A percentile compares a stretch with the other conserved stretches of the same genome.
Evolutionary conservation across 2,113 vertebrate genomes (phyloP).

Genomic region (Vidua macroura): DNA sequence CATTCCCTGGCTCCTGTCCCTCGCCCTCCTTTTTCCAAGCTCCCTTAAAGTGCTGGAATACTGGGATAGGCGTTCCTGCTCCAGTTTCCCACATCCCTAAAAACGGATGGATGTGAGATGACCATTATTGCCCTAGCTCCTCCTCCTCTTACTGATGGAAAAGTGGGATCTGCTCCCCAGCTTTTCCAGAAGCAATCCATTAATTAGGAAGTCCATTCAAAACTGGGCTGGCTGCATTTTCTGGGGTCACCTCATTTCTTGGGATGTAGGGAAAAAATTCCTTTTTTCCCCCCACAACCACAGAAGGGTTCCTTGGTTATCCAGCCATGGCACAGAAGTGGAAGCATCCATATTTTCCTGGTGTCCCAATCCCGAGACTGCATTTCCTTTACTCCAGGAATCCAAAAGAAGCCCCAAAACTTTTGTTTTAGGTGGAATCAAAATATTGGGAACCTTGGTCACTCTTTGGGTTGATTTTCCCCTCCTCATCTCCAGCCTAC

Average conservation of each 20-base stretch:
- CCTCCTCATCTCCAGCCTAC: background rate
- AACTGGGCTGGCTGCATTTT: background rate
- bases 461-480: background rate
- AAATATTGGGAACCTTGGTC: background rate
- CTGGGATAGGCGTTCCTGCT: background rate
- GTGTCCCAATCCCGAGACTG: background rate
- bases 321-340: fast-evolving
- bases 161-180: background rate
- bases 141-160: background rate
- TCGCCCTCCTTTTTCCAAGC: background rate
- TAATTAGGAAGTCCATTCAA: background rate
- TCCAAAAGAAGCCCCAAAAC: background rate
- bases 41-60: background rate
- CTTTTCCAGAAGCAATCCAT: background rate
- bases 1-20: background rate
- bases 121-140: too few species aligned
- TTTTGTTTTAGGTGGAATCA: background rate
- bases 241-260: background rate
- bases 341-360: background rate
- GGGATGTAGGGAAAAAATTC: background rate
- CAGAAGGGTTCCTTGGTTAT: background rate
- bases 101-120: fast-evolving
- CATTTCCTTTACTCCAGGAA: background rate
- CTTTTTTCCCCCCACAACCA: fast-evolving
- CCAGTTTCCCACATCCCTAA: background rate